phyloP scores from a whole-genome alignment of 2,888 invertebrate species.

The Geophilus truncorum region DNA sequence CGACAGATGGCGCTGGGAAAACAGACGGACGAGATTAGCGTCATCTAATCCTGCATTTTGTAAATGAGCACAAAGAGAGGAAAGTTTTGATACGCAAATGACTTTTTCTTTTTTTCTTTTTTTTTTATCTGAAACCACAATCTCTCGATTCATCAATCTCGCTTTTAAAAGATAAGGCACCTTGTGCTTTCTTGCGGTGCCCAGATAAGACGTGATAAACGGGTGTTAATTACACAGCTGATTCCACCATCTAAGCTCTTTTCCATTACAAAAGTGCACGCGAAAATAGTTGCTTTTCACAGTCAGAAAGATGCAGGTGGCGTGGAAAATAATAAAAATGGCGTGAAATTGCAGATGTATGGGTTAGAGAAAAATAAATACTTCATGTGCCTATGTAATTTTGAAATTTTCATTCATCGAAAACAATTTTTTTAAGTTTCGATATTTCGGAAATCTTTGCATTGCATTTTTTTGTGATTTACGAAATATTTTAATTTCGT shows the following conservation, averaged over 20 bases:
- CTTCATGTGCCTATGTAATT: too few relatives aligned
- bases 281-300: not conserved
- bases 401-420: too few relatives aligned
- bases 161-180: constrained; percentile 2
- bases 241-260: constrained; percentile 13
- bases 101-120: not conserved
- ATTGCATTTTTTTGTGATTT: too few relatives aligned
- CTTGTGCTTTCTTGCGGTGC: constrained; percentile 15
- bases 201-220: constrained; percentile 25
- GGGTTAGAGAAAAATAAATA: not conserved
- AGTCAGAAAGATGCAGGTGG: not conserved
- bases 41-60: not conserved
- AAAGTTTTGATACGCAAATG: not conserved
- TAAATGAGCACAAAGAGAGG: not conserved
- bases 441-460: too few relatives aligned
- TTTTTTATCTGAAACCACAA: not conserved
- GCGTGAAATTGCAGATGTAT: too few relatives aligned
- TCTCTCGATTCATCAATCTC: constrained; percentile 15
- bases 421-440: too few relatives aligned
- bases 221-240: constrained; percentile 27
- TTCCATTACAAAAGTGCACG: not conserved
- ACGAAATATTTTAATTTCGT: too few relatives aligned
- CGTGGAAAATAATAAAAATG: not conserved
- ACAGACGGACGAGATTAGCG: not conserved
- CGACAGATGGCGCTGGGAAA: not conserved